Evolutionary conservation across 2,113 vertebrate genomes (phyloP).

Genomic region (Lampris incognitus): DNA sequence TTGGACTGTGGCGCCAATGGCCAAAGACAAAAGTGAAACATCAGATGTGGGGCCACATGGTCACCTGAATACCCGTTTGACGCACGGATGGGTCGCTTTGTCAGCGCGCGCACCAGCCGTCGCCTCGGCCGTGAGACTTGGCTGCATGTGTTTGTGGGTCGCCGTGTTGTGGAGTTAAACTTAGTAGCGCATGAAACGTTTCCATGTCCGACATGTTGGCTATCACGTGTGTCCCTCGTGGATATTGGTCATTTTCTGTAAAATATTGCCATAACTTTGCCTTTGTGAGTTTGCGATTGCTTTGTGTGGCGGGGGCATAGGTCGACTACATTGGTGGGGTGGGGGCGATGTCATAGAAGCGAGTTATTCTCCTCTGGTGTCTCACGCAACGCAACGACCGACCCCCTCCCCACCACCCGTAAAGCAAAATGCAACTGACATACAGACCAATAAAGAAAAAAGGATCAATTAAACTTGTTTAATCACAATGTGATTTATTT

Average conservation of each 20-base stretch:
- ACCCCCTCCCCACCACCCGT: too few species aligned
- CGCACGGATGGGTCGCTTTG: conserved; percentile 19
- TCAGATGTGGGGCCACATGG: not conserved
- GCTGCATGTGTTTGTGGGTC: conserved; percentile 47
- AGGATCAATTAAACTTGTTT: too few species aligned
- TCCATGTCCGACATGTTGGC: conserved; percentile 11
- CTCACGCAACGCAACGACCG: too few species aligned
- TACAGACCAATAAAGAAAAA: too few species aligned
- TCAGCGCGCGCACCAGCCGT: not conserved
- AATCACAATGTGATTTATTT: too few species aligned
- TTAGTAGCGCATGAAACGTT: conserved; percentile 44
- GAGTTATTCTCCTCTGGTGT: too few species aligned
- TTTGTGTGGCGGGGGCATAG: too few species aligned
- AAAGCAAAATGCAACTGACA: too few species aligned
- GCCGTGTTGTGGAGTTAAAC: conserved; percentile 21
- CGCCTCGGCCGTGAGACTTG: conserved; percentile 18
- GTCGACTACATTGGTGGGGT: too few species aligned
- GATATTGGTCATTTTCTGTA: conserved; percentile 36
- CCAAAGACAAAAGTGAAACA: not conserved
- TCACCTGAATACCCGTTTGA: conserved; percentile 15
- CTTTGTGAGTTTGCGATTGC: conserved; percentile 30
- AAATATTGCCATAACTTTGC: conserved; percentile 14
- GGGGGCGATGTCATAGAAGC: too few species aligned
- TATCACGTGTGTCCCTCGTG: conserved; percentile 16
- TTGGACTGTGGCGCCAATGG: not conserved